These are phyloP conservation scores for Cyanoramphus novaezelandiae DNA, from an alignment of 2,113 vertebrate genomes.

Conservation along the genomic window DNA sequence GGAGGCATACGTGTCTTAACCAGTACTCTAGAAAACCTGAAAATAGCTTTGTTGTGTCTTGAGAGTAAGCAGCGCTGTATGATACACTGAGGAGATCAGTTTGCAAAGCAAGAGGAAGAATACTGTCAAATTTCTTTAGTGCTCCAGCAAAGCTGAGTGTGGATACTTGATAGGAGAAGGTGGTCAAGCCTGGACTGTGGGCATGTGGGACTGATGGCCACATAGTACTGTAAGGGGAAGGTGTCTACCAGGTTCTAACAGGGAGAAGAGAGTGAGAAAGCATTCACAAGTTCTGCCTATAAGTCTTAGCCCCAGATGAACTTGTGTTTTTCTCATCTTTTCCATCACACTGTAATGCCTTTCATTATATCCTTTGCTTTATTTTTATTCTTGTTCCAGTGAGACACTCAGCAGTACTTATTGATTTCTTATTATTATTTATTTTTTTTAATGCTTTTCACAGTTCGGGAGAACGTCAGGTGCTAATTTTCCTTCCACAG, in stretches of 20 bases:
- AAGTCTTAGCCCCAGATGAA: not conserved
- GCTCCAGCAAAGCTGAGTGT: not conserved
- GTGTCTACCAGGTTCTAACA: not conserved
- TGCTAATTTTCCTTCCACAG: not conserved
- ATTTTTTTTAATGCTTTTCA: not conserved
- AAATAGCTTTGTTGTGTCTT: not conserved
- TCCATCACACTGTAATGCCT: not conserved
- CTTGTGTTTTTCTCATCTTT: not conserved
- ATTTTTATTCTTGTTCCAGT: slow-evolving; percentile 4
- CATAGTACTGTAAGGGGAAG: not conserved
- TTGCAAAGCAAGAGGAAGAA: not conserved
- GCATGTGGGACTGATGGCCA: not conserved
- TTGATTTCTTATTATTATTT: too few species aligned
- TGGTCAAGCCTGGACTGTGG: not conserved
- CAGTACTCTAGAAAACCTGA: not conserved
- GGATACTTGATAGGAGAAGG: not conserved
- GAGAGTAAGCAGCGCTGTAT: not conserved
- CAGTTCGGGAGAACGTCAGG: not conserved
- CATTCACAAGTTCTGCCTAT: not conserved
- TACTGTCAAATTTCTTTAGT: not conserved
- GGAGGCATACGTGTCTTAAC: not conserved
- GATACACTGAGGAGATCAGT: not conserved
- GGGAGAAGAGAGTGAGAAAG: not conserved
- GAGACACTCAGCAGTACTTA: not conserved
- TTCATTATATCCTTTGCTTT: not conserved